These are phyloP conservation scores for Phymastichus coffea DNA, from an alignment of 1,140 invertebrate species.

Conservation along the genomic window DNA sequence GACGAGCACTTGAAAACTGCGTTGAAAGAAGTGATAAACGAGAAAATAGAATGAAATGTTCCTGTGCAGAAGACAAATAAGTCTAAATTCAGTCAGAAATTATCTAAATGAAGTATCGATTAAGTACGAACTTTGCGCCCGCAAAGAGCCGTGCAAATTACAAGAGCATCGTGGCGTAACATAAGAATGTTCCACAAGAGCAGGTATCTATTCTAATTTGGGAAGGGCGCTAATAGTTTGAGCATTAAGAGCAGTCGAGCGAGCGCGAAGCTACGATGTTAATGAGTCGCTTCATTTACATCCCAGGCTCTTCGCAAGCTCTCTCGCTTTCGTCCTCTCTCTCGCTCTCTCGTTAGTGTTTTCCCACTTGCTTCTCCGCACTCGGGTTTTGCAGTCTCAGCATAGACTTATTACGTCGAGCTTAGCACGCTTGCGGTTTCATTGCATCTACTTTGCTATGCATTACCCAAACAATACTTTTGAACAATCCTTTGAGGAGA, in stretches of 20 bases:
- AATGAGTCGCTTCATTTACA: conserved; percentile 41
- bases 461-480: conserved; percentile 27
- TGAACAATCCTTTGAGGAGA: no score
- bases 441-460: conserved; percentile 7
- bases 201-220: no score
- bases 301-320: conserved; percentile 1
- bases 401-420: conserved; percentile 15
- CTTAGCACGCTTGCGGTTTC: not conserved
- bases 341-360: not conserved
- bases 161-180: no score
- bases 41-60: no score
- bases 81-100: no score
- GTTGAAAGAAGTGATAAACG: no score
- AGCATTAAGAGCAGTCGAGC: conserved; percentile 33
- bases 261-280: conserved; percentile 33
- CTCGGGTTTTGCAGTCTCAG: not conserved
- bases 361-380: not conserved
- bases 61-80: no score
- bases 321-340: conserved; percentile 3
- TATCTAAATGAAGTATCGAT: no score
- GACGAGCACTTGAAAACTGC: no score
- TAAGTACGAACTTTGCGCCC: no score
- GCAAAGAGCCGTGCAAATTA: no score
- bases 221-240: conserved; percentile 37
- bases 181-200: no score